These are phyloP conservation scores for Hycleus cichorii DNA, from an alignment of 1,140 invertebrate genomes.

Conservation along the genomic window DNA sequence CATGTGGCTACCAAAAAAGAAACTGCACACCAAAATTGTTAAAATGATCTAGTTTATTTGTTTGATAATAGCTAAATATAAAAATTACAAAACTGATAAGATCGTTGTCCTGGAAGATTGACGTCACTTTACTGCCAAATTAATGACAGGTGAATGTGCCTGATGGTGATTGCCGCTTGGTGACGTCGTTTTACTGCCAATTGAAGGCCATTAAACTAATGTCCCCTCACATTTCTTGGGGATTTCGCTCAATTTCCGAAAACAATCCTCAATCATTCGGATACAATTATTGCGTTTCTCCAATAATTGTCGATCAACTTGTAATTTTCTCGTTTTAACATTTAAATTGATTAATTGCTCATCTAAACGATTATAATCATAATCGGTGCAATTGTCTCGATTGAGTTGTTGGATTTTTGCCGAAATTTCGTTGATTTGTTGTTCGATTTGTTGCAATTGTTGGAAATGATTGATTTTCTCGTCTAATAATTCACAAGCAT, in stretches of 20 bases:
- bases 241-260: conserved; percentile 7
- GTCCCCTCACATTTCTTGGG: not conserved
- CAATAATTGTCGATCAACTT: conserved; percentile 9
- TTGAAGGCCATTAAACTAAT: not conserved
- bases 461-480: conserved; percentile 18
- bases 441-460: conserved; percentile 13
- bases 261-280: conserved; percentile 16
- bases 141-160: no score
- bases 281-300: conserved; percentile 9
- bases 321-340: conserved; percentile 17
- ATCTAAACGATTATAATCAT: conserved; percentile 14
- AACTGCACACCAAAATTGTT: no score
- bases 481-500: conserved; percentile 15
- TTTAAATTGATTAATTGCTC: conserved; percentile 23
- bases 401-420: conserved; percentile 16
- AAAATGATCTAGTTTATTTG: no score
- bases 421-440: conserved; percentile 12
- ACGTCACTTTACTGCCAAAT: no score
- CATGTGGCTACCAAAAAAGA: no score
- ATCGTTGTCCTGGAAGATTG: no score
- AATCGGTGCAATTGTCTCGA: not conserved
- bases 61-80: no score
- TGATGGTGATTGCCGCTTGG: no score
- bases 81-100: no score
- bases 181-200: not conserved